Evolutionary conservation across 2,888 invertebrate genomes (phyloP).

Genomic region (Drosophila paranaensis): DNA sequence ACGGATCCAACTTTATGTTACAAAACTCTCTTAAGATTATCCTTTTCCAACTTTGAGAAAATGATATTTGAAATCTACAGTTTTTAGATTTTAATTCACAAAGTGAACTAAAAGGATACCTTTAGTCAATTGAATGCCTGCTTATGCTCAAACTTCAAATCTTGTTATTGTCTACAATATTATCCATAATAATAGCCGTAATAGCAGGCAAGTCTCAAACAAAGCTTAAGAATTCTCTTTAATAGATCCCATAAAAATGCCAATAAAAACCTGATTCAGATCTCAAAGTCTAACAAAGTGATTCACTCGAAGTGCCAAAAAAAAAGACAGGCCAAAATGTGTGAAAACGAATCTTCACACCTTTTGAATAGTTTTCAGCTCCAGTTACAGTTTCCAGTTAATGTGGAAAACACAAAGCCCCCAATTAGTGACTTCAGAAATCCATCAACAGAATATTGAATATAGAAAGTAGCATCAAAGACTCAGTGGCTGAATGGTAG

Average conservation of each 20-base stretch:
- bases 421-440: conserved; percentile 59
- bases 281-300: conserved; percentile 18
- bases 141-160: background rate
- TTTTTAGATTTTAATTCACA: background rate
- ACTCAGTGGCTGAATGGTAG: conserved; percentile 37
- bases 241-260: conserved; percentile 4
- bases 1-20: too few species aligned
- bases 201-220: background rate
- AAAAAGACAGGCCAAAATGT: conserved; percentile 42
- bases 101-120: background rate
- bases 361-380: conserved; percentile 18
- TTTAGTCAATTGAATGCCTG: background rate
- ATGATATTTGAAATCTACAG: background rate
- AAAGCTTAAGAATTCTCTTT: conserved; percentile 16
- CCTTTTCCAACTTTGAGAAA: background rate
- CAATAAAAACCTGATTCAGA: conserved; percentile 6
- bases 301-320: conserved; percentile 40
- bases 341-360: conserved; percentile 43
- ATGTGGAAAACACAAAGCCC: conserved; percentile 66
- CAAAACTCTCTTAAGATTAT: too few species aligned
- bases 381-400: conserved; percentile 52
- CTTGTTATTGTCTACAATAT: background rate
- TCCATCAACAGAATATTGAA: conserved; percentile 28
- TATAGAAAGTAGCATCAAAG: conserved; percentile 12
- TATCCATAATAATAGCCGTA: background rate